phyloP scores from a whole-genome alignment of 2,797 vertebrate species.

The Hypotaenidia okinawae region DNA sequence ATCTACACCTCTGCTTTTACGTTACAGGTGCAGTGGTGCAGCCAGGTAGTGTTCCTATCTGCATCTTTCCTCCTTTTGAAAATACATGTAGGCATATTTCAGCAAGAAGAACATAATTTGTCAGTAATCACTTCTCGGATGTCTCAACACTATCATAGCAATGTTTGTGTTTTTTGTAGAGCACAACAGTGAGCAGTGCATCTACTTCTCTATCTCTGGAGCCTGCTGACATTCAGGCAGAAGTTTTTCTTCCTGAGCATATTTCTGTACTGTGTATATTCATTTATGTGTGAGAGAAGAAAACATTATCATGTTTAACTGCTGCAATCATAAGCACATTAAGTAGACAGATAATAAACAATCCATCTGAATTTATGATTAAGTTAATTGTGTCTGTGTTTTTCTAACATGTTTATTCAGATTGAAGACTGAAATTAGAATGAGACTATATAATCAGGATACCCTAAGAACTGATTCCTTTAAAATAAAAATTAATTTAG shows the following conservation, averaged over 20 bases:
- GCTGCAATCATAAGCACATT: conserved; percentile 66
- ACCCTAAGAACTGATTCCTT: background rate
- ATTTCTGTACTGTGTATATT: conserved; percentile 40
- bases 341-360: conserved; percentile 66
- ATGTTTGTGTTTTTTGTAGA: conserved; percentile 34
- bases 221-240: background rate
- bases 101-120: conserved; percentile 24
- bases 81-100: background rate
- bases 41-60: background rate
- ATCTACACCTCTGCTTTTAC: conserved; percentile 10
- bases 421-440: conserved; percentile 61
- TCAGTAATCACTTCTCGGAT: conserved; percentile 31
- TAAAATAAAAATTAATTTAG: conserved; percentile 49
- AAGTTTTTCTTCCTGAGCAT: conserved; percentile 14
- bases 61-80: background rate
- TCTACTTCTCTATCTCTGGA: background rate
- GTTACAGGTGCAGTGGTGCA: background rate
- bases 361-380: conserved; percentile 67
- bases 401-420: conserved; percentile 60
- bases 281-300: conserved; percentile 50
- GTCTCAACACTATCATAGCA: background rate
- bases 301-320: conserved; percentile 66
- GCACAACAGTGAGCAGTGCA: background rate
- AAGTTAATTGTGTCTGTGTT: conserved; percentile 64
- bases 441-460: conserved; percentile 33